Evolutionary conservation across 2,113 vertebrate genomes (phyloP), one percentile per base, ranked within the genome.

Genomic region (Nettapus auritus): DNA sequence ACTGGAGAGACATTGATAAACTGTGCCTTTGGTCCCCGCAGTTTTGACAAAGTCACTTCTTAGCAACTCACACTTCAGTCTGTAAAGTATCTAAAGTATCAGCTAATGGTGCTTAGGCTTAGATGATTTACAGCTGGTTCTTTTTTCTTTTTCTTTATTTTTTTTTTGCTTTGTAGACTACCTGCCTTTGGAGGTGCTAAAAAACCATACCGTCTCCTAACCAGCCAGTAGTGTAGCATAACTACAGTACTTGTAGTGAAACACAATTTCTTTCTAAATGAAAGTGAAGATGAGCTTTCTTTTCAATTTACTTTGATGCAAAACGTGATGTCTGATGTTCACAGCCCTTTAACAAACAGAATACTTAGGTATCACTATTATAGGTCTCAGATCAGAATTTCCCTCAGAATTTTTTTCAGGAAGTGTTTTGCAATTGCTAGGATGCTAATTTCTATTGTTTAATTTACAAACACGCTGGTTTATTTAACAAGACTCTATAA

Each of bases 181-280:
- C 91, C 97, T 97, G 82, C 93, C 96, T 97, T 96, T 92, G 94
- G 96, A 98, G 98, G 98, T 98, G 97, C 98, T 98, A 98, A 96
- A 96, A 96, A 90, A 94, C 94, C 66, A 82, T 93, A 38, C 95
- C 92, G 92, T 97, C 64, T 96, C 73, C 80, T 96, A 96, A 97
- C 90, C 93, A 97, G 96, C 95, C 94, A 69, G 93, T 97, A 97
- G 76, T 90, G 73, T 98, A 98, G 96, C 93, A 97, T 96, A 97
- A 83, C 96, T 96, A 96, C 60, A 96, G 93, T 94, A 78, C 57
- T 89, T 95, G 95, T 97, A 94, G 94, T 95, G 95, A 88, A 95
- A 86, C 87, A 85, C 36, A 79, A 93, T 95, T 95, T 96, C 86
- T 96, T 97, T 95, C 96, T 90, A 90, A 86, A 36, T 93, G 93